Percentiles rank a stretch among this genome's conserved stretches.
Conservation (phyloP, 2,797 vertebrate species). For the Artibeus lituratus region DNA sequence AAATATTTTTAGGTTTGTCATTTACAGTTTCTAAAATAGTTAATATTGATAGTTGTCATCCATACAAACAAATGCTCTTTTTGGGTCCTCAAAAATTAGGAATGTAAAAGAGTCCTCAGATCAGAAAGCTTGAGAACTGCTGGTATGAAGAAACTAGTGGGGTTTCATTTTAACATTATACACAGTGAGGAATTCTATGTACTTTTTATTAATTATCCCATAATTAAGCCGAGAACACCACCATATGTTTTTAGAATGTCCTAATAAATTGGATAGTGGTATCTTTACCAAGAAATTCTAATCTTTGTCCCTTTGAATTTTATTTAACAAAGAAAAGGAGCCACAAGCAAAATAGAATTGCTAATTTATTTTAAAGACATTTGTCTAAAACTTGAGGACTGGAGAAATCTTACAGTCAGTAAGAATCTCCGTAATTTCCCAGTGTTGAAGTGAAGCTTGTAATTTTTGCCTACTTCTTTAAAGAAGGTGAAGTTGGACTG, state of each 20-base stretch:
- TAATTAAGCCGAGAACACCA: background rate
- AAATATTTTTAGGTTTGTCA: background rate
- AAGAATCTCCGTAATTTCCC: background rate
- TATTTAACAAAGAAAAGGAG: background rate
- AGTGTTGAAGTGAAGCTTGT: background rate
- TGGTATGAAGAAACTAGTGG: background rate
- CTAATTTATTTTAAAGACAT: background rate
- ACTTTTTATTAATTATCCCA: background rate
- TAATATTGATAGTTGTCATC: background rate
- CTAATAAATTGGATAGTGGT: background rate
- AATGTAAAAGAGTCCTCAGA: background rate
- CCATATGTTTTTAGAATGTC: background rate
- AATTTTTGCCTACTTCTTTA: background rate
- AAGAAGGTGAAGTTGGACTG: background rate
- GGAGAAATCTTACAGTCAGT: background rate
- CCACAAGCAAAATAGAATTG: background rate
- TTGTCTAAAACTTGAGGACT: background rate
- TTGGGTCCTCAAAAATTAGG: background rate
- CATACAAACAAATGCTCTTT: background rate
- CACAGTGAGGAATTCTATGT: background rate
- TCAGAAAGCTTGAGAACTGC: background rate
- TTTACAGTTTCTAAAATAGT: background rate
- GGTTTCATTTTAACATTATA: background rate
- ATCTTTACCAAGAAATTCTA: background rate
- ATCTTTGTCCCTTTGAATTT: constrained; percentile 2